Evolutionary conservation across 2,797 vertebrate species (phyloP), one percentile per base, ranked within the genome.

Genomic region (Limosa lapponica): DNA sequence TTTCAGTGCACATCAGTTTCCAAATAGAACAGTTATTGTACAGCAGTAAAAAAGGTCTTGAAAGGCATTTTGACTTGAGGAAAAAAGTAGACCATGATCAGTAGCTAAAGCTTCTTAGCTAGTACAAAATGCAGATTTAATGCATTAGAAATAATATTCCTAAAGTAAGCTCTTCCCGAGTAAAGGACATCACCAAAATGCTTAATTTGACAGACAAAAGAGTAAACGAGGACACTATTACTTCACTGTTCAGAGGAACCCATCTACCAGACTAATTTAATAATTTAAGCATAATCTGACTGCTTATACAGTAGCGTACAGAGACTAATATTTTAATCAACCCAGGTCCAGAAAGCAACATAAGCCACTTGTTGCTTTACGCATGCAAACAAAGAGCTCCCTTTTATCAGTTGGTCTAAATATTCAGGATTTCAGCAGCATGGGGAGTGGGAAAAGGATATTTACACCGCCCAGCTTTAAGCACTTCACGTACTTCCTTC

Each of bases 401-500:
- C 65, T 87, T 77, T 94, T 96, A 95, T 91, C 87, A 58, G 79
- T 79, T 64, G 61, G 39, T 46, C 82, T 91, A 77, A 95, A 72
- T 92, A 88, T 66, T 93, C 44, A 3, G 69, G 49, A 94, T 94
- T 93, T 95, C 66, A 83, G 94, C 16, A 2, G 73, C 58, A 17
- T 32, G 58, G 62, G 46, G 73, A 96, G 83, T 66, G 88, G 90
- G 93, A 94, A 96, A 95, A 90, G 70, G 37, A 74, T 96, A 87
- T 97, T 97, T 97, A 96, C 94, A 92, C 59, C 90, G 78, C 58
- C 36, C 43, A 75, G 46, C 66, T 96, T 93, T 48, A 90, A 51
- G 83, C 49, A 84, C 90, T 95, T 88, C 72, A 70, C 0, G 2
- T 82, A 89, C 74, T 96, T 97, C 95, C 93, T 97, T 95, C 89